Percentiles rank a stretch among this genome's conserved stretches.
Evolutionary conservation across 2,113 vertebrate genomes (phyloP).

Genomic region (Arothron firmamentum): DNA sequence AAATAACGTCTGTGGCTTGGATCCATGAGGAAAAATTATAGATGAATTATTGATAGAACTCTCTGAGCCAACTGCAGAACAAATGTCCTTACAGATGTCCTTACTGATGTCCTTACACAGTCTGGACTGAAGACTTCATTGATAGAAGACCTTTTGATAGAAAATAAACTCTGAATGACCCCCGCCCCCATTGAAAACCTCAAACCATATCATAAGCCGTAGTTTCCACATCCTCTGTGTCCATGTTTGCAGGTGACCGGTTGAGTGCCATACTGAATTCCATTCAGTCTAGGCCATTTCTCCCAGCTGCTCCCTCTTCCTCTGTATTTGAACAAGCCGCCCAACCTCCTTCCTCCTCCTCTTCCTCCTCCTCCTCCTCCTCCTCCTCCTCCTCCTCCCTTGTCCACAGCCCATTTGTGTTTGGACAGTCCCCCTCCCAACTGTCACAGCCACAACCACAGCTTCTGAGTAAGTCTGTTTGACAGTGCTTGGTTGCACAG

Average conservation of each 20-base stretch:
- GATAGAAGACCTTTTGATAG: neutral
- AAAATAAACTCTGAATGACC: constrained; percentile 40
- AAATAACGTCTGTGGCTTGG: too few relatives aligned
- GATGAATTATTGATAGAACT: too few relatives aligned
- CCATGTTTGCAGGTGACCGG: constrained; percentile 98
- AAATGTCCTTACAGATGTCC: too few relatives aligned
- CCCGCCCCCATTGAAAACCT: constrained; percentile 43
- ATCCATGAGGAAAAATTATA: too few relatives aligned
- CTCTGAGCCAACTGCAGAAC: too few relatives aligned
- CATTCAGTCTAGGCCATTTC: constrained; percentile 99
- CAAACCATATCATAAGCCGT: constrained; percentile 83
- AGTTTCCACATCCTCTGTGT: constrained; percentile 92
- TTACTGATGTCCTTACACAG: too few relatives aligned
- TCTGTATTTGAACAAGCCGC: constrained; percentile 99
- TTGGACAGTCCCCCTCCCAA: constrained; percentile 99
- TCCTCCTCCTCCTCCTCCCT: constrained; percentile 85
- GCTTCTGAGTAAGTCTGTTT: constrained; percentile 99
- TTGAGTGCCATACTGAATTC: constrained; percentile 99
- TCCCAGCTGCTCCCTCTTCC: constrained; percentile 88
- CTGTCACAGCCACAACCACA: constrained; percentile 91
- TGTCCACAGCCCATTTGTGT: constrained; percentile 99
- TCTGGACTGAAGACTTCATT: too few relatives aligned
- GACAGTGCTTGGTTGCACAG: constrained; percentile 73
- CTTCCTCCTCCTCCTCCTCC: constrained; percentile 70
- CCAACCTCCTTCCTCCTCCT: constrained; percentile 86